phyloP scores from a whole-genome alignment of 2,888 invertebrate genomes.

The Phorcus lineatus region DNA sequence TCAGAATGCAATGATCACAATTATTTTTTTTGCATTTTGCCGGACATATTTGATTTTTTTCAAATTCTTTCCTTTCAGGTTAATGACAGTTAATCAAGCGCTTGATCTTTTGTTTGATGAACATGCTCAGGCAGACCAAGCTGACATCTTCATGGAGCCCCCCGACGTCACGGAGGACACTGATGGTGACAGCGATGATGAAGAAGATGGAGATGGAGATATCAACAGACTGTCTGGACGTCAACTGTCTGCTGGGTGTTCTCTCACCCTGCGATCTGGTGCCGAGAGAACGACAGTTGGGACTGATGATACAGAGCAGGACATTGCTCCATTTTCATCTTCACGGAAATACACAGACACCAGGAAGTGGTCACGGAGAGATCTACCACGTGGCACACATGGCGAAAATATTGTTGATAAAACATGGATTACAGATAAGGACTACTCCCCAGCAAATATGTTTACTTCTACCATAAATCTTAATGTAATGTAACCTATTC shows the following conservation, averaged over 20 bases:
- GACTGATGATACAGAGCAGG: neutral
- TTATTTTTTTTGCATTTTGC: too few relatives aligned
- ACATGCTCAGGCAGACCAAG: too few relatives aligned
- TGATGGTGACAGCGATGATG: neutral
- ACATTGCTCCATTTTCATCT: neutral
- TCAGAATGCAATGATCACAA: too few relatives aligned
- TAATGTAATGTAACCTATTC: neutral
- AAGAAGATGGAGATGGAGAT: neutral
- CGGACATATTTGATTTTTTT: too few relatives aligned
- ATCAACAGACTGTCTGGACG: neutral
- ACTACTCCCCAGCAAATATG: neutral
- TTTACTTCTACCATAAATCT: neutral
- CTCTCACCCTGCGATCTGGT: neutral
- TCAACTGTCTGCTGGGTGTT: neutral
- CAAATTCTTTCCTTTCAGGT: too few relatives aligned
- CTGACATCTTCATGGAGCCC: neutral
- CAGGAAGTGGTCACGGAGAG: neutral
- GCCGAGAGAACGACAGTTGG: neutral
- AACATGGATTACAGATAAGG: neutral
- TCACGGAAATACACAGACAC: neutral
- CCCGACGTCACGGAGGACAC: neutral
- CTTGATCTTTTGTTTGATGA: too few relatives aligned
- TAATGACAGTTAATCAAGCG: too few relatives aligned
- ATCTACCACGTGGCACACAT: neutral
- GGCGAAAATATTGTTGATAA: neutral